phyloP scores from a whole-genome alignment of 2,113 vertebrate species.

The Muntiacus reevesi region DNA sequence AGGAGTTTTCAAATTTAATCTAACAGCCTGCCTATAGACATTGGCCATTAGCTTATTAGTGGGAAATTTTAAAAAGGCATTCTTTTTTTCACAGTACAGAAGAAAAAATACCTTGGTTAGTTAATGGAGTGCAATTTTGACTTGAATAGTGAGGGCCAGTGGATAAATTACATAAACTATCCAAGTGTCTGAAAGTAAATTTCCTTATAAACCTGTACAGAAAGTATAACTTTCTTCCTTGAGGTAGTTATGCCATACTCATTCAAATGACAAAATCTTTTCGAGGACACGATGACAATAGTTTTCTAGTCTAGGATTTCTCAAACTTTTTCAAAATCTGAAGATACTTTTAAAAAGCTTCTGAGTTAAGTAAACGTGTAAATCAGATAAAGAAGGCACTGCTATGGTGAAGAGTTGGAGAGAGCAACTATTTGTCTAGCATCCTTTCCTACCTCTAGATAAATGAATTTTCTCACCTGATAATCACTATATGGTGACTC shows the following conservation, averaged over 20 bases:
- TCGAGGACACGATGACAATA: neutral
- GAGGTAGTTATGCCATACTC: neutral
- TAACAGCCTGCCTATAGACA: neutral
- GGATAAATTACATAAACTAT: conserved; percentile 8
- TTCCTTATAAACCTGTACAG: neutral
- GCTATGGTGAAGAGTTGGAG: neutral
- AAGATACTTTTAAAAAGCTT: neutral
- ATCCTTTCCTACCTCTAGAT: neutral
- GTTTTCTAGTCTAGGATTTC: neutral
- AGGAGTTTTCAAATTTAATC: conserved; percentile 17
- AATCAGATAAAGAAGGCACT: conserved; percentile 1
- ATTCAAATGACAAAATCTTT: conserved; percentile 22
- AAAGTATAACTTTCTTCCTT: neutral
- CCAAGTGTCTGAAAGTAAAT: neutral
- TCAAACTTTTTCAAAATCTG: neutral
- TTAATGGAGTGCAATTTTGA: conserved; percentile 19
- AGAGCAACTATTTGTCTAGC: neutral
- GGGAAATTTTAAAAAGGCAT: neutral
- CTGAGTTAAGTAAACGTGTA: conserved; percentile 23
- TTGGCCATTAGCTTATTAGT: neutral
- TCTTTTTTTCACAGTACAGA: neutral
- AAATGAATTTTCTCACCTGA: conserved; percentile 6
- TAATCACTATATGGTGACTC: neutral
- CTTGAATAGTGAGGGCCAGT: neutral
- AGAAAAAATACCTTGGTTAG: conserved; percentile 25